These are phyloP conservation scores for Clamator glandarius DNA, from an alignment of 2,797 vertebrate genomes.

Conservation along the genomic window DNA sequence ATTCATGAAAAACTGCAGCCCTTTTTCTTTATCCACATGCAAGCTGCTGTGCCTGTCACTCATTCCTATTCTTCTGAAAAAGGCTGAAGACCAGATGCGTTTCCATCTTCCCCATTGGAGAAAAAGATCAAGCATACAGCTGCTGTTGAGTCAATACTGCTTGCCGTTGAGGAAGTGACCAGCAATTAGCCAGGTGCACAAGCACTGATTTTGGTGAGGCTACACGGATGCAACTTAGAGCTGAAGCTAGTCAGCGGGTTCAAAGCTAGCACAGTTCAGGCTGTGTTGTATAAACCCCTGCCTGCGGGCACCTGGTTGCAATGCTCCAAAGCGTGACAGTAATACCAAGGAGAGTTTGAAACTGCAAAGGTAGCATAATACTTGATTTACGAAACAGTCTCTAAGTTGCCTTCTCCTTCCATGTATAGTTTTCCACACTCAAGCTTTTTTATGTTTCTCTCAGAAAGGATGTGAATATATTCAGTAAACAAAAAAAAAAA, in stretches of 20 bases:
- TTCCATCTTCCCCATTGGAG: not conserved
- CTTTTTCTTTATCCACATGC: constrained; percentile 5
- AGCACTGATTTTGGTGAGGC: accelerated
- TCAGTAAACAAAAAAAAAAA: not conserved
- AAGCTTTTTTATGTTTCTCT: not conserved
- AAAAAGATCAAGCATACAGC: not conserved
- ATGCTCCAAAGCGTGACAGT: not conserved
- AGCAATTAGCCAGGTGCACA: not conserved
- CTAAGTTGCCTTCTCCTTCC: not conserved
- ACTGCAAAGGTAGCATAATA: not conserved
- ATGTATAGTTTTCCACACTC: not conserved
- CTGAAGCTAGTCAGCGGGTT: not conserved
- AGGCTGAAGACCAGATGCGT: not conserved
- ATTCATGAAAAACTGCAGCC: not conserved
- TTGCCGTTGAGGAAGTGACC: not conserved
- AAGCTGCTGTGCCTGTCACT: not conserved
- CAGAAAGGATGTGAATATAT: not conserved
- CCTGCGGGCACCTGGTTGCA: not conserved
- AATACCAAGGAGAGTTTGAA: not conserved
- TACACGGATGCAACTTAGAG: not conserved
- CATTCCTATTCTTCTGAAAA: not conserved
- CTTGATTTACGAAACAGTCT: not conserved
- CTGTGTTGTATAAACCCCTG: not conserved
- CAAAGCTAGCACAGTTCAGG: not conserved
- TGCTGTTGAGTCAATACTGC: not conserved